Conservation (phyloP, 2,113 vertebrate species). For the Strix aluco region DNA sequence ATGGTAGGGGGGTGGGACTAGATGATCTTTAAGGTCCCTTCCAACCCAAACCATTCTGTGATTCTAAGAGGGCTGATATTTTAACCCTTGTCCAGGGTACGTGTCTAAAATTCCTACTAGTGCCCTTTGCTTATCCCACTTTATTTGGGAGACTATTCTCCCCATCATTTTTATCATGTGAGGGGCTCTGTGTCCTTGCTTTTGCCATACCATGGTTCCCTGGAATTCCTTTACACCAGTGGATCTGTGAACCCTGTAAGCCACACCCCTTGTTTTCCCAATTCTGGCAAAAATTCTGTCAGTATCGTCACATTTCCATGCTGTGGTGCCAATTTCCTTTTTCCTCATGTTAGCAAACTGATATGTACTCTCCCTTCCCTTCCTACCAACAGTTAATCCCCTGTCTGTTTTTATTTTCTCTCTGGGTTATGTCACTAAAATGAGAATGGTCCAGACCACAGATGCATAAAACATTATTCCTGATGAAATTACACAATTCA, state of each 20-base stretch:
- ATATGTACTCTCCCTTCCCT: neutral
- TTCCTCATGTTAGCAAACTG: neutral
- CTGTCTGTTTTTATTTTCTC: neutral
- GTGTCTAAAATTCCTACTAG: neutral
- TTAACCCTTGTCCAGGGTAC: neutral
- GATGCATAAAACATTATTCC: neutral
- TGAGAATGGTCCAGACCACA: neutral
- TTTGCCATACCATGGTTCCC: neutral
- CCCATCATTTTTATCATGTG: neutral
- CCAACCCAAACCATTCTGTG: too few relatives aligned
- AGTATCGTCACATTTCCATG: neutral
- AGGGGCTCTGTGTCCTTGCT: neutral
- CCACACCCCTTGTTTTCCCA: neutral
- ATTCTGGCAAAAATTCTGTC: neutral
- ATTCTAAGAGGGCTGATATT: neutral
- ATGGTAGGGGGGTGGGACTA: too few relatives aligned
- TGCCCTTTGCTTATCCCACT: neutral
- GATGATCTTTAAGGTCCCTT: too few relatives aligned
- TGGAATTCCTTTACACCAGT: neutral
- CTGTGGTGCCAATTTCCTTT: neutral
- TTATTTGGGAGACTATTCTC: neutral
- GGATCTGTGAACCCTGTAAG: neutral
- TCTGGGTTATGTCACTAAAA: neutral
- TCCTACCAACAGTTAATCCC: neutral
- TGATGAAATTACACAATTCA: neutral